Percentiles rank a stretch among this genome's conserved stretches.
phyloP scores from a whole-genome alignment of 1,140 invertebrate species.

The Aricia agestis region DNA sequence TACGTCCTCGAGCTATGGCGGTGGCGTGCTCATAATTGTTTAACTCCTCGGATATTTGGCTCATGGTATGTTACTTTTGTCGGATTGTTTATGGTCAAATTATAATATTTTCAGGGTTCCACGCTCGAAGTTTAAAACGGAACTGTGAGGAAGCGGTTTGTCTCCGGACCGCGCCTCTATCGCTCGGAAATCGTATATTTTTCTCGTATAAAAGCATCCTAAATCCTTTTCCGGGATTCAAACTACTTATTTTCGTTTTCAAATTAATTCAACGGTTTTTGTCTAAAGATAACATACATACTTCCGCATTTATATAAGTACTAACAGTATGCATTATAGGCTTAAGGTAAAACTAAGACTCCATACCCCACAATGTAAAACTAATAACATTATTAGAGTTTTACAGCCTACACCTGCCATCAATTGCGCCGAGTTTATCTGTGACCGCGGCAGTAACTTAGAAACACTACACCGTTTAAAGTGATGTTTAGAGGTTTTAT shows the following conservation, averaged over 20 bases:
- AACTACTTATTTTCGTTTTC: too few relatives aligned
- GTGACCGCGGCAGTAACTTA: background rate
- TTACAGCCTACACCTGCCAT: background rate
- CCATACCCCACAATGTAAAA: background rate
- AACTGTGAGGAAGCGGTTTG: too few relatives aligned
- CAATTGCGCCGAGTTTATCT: background rate
- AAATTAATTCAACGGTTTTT: too few relatives aligned
- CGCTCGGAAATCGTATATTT: too few relatives aligned
- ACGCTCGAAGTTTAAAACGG: too few relatives aligned
- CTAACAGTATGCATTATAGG: background rate
- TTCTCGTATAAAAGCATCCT: too few relatives aligned
- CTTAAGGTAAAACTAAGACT: background rate
- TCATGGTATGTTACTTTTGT: background rate
- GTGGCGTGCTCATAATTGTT: constrained; percentile 26
- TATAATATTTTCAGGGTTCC: too few relatives aligned
- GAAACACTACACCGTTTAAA: background rate
- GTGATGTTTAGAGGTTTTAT: background rate
- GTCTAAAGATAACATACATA: too few relatives aligned
- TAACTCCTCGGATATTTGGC: constrained; percentile 15
- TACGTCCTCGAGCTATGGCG: constrained; percentile 28
- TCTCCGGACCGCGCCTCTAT: too few relatives aligned
- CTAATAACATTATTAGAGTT: background rate
- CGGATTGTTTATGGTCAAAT: too few relatives aligned
- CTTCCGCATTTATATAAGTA: too few relatives aligned
- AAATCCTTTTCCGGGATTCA: too few relatives aligned